A percentile compares a stretch with the other conserved stretches of the same genome.
phyloP scores from a whole-genome alignment of 2,888 invertebrate genomes.

The Harmothoe impar region DNA sequence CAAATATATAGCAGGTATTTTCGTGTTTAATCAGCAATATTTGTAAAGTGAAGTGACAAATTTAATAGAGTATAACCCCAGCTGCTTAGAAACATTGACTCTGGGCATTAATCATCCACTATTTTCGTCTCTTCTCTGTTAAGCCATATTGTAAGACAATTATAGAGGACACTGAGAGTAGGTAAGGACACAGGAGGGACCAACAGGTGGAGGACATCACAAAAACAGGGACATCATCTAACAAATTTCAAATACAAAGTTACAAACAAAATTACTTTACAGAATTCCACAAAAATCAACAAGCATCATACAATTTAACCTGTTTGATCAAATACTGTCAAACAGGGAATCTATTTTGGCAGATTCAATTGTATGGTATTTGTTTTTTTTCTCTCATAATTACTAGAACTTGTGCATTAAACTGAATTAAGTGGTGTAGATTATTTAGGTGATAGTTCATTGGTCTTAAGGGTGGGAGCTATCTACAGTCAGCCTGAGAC shows the following conservation, averaged over 20 bases:
- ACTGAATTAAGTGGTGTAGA: neutral
- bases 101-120: no score
- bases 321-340: neutral
- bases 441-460: neutral
- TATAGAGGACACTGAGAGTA: no score
- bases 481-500: neutral
- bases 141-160: no score
- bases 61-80: no score
- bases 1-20: no score
- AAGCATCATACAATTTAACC: neutral
- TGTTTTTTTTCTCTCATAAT: neutral
- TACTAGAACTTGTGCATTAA: slow-evolving; percentile 14
- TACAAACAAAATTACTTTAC: neutral
- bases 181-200: no score
- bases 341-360: neutral
- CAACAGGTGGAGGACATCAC: no score
- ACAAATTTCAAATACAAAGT: neutral
- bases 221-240: neutral
- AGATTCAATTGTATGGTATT: neutral
- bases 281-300: neutral
- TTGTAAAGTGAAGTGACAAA: no score
- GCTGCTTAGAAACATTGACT: no score
- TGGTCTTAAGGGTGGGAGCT: neutral
- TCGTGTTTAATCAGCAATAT: no score
- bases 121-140: no score